These are phyloP conservation scores for Mactromeris polynyma DNA, from an alignment of 2,888 invertebrate genomes.

Conservation along the genomic window DNA sequence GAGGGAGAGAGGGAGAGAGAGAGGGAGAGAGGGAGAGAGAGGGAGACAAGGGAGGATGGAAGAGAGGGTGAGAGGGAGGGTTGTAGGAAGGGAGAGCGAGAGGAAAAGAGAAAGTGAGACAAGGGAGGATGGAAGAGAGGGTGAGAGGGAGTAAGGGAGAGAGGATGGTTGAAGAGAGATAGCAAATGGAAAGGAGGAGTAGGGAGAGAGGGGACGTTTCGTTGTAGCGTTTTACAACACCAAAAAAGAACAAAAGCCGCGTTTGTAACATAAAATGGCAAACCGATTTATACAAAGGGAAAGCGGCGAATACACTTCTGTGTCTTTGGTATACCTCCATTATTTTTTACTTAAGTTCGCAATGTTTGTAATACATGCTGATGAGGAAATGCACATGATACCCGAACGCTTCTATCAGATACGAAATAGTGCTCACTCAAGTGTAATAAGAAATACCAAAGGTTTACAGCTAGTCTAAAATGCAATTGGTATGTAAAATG, in stretches of 20 bases:
- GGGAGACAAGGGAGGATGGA: neutral
- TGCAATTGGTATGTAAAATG: no score
- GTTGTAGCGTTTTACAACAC: no score
- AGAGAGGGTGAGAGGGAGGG: neutral
- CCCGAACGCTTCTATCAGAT: neutral
- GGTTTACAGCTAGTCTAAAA: no score
- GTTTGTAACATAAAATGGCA: no score
- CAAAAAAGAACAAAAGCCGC: no score
- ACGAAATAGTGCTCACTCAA: no score
- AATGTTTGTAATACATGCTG: no score
- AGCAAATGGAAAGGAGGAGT: no score
- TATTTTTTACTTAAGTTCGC: no score
- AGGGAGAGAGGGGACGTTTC: no score
- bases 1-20: neutral
- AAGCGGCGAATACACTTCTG: neutral
- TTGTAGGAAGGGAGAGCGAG: neutral
- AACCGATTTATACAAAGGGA: neutral
- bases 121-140: neutral
- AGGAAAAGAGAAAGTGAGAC: neutral
- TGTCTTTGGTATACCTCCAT: neutral
- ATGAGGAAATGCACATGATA: neutral
- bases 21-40: neutral
- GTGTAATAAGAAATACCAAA: no score
- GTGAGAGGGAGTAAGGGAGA: neutral
- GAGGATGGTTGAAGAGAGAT: neutral